phyloP scores from a whole-genome alignment of 2,888 invertebrate species.

The Microctonus hyperodae region DNA sequence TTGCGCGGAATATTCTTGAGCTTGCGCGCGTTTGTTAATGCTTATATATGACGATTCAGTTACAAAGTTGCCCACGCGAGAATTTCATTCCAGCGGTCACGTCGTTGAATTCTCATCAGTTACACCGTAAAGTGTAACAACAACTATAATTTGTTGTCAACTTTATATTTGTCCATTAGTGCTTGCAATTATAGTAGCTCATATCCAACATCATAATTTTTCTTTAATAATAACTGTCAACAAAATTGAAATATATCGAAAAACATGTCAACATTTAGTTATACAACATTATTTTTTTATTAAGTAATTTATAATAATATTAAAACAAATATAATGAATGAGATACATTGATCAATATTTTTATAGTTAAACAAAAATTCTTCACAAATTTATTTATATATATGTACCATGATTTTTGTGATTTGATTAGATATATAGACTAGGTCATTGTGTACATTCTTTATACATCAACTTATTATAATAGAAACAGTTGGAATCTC shows the following conservation, averaged over 20 bases:
- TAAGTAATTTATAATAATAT: too few relatives aligned
- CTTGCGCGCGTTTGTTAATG: conserved; percentile 35
- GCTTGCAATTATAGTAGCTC: neutral
- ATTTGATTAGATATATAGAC: neutral
- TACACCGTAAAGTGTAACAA: conserved; percentile 3
- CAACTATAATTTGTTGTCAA: neutral
- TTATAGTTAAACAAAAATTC: too few relatives aligned
- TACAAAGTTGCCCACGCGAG: conserved; percentile 28
- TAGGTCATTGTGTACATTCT: neutral
- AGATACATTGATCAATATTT: too few relatives aligned
- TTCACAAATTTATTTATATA: neutral
- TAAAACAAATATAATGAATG: too few relatives aligned
- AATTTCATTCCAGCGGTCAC: conserved; percentile 22
- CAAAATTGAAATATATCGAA: too few relatives aligned
- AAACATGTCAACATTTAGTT: too few relatives aligned
- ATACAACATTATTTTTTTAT: too few relatives aligned
- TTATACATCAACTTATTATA: neutral
- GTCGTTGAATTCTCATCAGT: conserved; percentile 18
- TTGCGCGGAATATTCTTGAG: conserved; percentile 41
- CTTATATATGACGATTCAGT: conserved; percentile 19
- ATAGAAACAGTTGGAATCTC: neutral
- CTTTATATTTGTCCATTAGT: neutral
- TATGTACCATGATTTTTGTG: neutral
- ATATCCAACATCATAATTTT: neutral
- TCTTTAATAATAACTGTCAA: too few relatives aligned